These are phyloP conservation scores for Tetraodon nigroviridis DNA, from an alignment of 2,113 vertebrate genomes.

Conservation along the genomic window DNA sequence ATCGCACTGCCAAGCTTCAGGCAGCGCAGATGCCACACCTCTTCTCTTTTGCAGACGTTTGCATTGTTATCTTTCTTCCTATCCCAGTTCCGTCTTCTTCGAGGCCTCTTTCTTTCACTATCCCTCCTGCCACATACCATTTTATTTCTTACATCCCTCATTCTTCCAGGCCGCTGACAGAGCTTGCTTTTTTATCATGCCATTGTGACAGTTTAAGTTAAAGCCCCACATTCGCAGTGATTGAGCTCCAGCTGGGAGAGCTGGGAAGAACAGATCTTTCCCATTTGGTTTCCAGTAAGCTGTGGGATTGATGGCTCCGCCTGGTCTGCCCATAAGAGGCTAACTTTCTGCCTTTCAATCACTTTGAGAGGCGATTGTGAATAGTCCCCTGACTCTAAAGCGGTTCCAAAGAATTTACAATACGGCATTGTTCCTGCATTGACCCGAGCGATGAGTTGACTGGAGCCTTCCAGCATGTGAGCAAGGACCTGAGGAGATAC, in stretches of 20 bases:
- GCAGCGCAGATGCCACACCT: constrained; percentile 41
- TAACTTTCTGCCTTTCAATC: constrained; percentile 54
- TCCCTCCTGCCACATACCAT: constrained; percentile 1
- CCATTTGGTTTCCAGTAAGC: constrained; percentile 66
- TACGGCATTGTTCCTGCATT: constrained; percentile 50
- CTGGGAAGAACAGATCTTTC: constrained; percentile 59
- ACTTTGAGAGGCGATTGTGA: constrained; percentile 36
- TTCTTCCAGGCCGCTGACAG: constrained; percentile 25
- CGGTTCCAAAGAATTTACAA: constrained; percentile 42
- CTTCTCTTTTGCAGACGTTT: constrained; percentile 50
- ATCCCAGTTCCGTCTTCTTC: constrained; percentile 4
- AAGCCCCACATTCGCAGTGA: constrained; percentile 50
- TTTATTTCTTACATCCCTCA: constrained; percentile 38
- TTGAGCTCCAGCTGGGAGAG: constrained; percentile 58
- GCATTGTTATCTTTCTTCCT: constrained; percentile 49
- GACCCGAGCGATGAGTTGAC: constrained; percentile 52
- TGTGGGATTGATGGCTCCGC: constrained; percentile 49
- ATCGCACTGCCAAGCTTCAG: constrained; percentile 56
- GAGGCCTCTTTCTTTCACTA: background rate
- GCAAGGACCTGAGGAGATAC: constrained; percentile 40
- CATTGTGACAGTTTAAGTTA: constrained; percentile 65
- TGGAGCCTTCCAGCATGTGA: constrained; percentile 27
- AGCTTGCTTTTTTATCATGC: constrained; percentile 55
- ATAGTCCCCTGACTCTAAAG: constrained; percentile 38
- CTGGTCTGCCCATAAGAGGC: constrained; percentile 53